phyloP scores from a whole-genome alignment of 2,113 vertebrate species.

The Prunella fulvescens region DNA sequence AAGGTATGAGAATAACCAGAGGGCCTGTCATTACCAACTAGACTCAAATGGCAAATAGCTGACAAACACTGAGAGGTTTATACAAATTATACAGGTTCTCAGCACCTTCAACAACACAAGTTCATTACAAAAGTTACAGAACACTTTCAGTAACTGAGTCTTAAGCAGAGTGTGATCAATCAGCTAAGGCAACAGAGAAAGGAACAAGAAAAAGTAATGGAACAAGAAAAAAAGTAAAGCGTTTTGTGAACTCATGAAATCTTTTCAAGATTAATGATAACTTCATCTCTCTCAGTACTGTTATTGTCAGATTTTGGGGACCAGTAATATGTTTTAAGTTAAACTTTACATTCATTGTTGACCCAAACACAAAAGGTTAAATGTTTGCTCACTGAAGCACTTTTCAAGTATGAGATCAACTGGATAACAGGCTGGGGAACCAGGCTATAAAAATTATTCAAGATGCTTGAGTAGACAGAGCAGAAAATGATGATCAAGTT shows the following conservation, averaged over 20 bases:
- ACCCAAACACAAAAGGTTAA: background rate
- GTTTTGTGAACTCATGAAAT: background rate
- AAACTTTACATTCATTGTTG: background rate
- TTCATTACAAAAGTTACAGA: background rate
- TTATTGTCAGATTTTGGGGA: background rate
- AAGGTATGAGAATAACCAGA: background rate
- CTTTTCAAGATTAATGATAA: background rate
- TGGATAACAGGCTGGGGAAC: background rate
- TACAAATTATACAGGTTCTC: background rate
- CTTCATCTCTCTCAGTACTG: background rate
- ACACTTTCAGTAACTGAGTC: background rate
- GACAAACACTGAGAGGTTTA: background rate
- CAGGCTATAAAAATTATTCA: background rate
- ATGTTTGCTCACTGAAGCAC: background rate
- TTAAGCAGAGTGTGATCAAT: background rate
- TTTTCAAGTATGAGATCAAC: background rate
- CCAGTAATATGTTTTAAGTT: background rate
- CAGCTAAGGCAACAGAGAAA: background rate
- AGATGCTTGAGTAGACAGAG: background rate
- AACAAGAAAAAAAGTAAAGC: background rate
- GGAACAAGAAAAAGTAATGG: background rate
- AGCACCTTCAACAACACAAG: background rate
- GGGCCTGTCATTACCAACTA: background rate
- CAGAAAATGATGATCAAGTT: background rate
- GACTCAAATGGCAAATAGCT: background rate